Evolutionary conservation across 1,140 invertebrate genomes (phyloP).

Genomic region (Steinernema feltiae): DNA sequence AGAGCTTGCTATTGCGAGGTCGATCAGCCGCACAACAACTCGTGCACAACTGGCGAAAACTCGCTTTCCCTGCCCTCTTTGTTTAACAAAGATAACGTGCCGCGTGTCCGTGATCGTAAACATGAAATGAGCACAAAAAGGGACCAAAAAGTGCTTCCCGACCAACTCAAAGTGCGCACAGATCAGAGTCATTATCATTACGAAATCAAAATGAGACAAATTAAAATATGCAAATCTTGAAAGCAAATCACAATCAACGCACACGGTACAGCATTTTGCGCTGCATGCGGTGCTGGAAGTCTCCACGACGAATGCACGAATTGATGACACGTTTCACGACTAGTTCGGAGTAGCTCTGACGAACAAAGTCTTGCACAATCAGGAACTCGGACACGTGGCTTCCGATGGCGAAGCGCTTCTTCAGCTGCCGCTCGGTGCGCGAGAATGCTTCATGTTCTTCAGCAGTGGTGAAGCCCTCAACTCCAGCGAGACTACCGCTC

Average conservation of each 20-base stretch:
- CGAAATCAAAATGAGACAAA: not conserved
- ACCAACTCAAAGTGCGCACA: too few species aligned
- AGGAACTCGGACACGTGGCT: constrained; percentile 88
- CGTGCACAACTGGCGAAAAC: too few species aligned
- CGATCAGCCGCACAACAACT: too few species aligned
- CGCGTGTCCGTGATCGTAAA: too few species aligned
- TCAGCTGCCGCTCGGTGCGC: constrained; percentile 88
- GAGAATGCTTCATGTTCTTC: constrained; percentile 83
- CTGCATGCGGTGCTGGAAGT: constrained; percentile 88
- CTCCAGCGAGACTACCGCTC: constrained; percentile 79
- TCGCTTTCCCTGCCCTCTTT: too few species aligned
- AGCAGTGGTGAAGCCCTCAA: constrained; percentile 90
- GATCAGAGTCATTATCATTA: not conserved
- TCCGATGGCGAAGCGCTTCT: constrained; percentile 86
- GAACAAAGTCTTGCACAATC: constrained; percentile 84
- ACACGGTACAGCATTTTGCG: constrained; percentile 91
- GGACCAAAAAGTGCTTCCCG: too few species aligned
- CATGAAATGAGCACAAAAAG: too few species aligned
- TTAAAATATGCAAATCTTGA: constrained; percentile 25
- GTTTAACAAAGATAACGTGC: too few species aligned
- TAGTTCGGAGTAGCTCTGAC: constrained; percentile 63
- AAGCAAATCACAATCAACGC: too few species aligned
- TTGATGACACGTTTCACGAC: constrained; percentile 55
- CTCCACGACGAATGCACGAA: constrained; percentile 68
- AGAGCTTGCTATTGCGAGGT: too few species aligned